Evolutionary conservation across 2,113 vertebrate species (phyloP).

Genomic region (Elaphurus davidianus): DNA sequence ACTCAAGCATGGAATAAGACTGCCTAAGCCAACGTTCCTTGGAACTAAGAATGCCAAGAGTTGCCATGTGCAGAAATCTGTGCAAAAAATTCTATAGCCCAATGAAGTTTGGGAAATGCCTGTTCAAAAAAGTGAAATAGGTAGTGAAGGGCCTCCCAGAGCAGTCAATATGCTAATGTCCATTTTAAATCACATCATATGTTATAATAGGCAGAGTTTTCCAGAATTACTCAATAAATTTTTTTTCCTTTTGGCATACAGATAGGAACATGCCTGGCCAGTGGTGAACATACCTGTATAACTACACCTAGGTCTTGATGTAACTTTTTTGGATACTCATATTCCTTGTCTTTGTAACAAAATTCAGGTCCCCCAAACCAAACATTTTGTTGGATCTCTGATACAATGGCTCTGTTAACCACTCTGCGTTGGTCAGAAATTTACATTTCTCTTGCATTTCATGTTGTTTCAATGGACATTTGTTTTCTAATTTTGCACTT

Average conservation of each 20-base stretch:
- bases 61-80: not conserved
- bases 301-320: not conserved
- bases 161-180: not conserved
- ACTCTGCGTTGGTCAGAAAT: not conserved
- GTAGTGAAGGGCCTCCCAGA: not conserved
- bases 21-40: not conserved
- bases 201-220: not conserved
- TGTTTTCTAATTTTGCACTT: constrained; percentile 47
- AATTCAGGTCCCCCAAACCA: not conserved
- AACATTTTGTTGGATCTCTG: not conserved
- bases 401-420: not conserved
- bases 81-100: not conserved
- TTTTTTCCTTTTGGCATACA: not conserved
- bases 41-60: not conserved
- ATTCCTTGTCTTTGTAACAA: not conserved
- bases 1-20: not conserved
- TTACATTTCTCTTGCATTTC: constrained; percentile 27
- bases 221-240: constrained; percentile 2
- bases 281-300: not conserved
- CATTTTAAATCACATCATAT: not conserved
- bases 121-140: not conserved
- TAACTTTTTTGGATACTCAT: not conserved
- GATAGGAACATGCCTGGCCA: not conserved
- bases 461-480: constrained; percentile 6
- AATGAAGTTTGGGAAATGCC: not conserved